A percentile compares a stretch with the other conserved stretches of the same genome.
These are phyloP conservation scores for Tribolium castaneum DNA, from an alignment of 1,140 invertebrate species.

Conservation along the genomic window DNA sequence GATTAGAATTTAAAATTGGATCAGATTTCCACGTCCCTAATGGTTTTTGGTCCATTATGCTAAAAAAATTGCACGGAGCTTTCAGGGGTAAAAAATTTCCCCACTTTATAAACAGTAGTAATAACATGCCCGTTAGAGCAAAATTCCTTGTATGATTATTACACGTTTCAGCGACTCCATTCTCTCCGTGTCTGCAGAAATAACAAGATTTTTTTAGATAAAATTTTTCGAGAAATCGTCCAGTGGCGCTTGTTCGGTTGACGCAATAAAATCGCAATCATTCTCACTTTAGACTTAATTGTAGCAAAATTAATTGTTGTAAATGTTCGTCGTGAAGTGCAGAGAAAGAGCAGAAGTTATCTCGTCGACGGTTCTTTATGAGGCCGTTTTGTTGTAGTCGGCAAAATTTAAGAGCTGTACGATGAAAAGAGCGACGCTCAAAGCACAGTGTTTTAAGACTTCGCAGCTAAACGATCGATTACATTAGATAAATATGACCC, in stretches of 20 bases:
- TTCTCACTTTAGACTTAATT: slow-evolving; percentile 2
- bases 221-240: background rate
- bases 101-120: too few relatives aligned
- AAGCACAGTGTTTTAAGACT: slow-evolving; percentile 20
- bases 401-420: slow-evolving; percentile 12
- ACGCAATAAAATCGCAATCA: background rate
- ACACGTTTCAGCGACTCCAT: too few relatives aligned
- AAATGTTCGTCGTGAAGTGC: slow-evolving; percentile 11
- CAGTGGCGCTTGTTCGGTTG: background rate
- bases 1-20: too few relatives aligned
- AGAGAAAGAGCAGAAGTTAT: slow-evolving; percentile 3
- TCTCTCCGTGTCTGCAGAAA: too few relatives aligned
- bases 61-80: too few relatives aligned
- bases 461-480: background rate
- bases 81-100: too few relatives aligned
- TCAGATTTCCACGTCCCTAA: too few relatives aligned
- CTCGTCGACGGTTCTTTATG: slow-evolving; percentile 15
- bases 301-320: slow-evolving; percentile 27
- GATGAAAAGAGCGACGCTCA: slow-evolving; percentile 15
- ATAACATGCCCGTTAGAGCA: too few relatives aligned
- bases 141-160: too few relatives aligned
- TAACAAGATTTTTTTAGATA: background rate
- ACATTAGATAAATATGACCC: background rate
- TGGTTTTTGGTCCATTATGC: too few relatives aligned
- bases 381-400: slow-evolving; percentile 19